Evolutionary conservation across 2,797 vertebrate genomes (phyloP).

Genomic region (Paratrypauchen microcephalus): DNA sequence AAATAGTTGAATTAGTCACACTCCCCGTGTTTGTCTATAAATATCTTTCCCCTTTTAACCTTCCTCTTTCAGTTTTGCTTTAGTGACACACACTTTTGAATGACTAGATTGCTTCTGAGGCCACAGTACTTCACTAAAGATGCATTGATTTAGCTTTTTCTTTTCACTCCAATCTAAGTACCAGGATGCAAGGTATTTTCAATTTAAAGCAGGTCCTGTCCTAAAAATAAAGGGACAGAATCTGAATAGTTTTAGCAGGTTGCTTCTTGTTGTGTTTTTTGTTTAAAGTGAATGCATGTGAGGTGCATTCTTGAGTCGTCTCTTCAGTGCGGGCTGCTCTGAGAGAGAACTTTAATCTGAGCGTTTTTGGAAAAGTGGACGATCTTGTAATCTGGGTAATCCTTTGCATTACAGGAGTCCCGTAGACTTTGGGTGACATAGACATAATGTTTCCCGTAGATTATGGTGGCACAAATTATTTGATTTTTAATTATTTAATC

Average conservation of each 20-base stretch:
- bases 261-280: background rate
- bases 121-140: background rate
- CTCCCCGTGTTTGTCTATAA: background rate
- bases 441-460: too few species aligned
- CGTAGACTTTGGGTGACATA: too few species aligned
- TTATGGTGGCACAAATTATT: too few species aligned
- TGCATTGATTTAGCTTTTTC: background rate
- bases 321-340: slow-evolving; percentile 8
- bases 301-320: slow-evolving; percentile 12
- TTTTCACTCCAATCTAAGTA: background rate
- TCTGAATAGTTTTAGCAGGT: background rate
- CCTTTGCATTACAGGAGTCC: slow-evolving; percentile 28
- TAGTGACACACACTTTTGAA: background rate
- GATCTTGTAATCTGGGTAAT: slow-evolving; percentile 44
- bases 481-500: too few species aligned
- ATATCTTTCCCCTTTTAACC: slow-evolving; percentile 6
- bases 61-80: slow-evolving; percentile 13
- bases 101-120: background rate
- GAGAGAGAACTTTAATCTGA: slow-evolving; percentile 35
- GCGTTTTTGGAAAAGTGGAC: slow-evolving; percentile 19
- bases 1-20: slow-evolving; percentile 3
- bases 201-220: background rate
- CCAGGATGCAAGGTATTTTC: background rate
- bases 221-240: background rate
- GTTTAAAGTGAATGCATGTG: slow-evolving; percentile 8